Evolutionary conservation across 2,113 vertebrate species (phyloP), one percentile per base, ranked within the genome.

Genomic region (Anser cygnoides): DNA sequence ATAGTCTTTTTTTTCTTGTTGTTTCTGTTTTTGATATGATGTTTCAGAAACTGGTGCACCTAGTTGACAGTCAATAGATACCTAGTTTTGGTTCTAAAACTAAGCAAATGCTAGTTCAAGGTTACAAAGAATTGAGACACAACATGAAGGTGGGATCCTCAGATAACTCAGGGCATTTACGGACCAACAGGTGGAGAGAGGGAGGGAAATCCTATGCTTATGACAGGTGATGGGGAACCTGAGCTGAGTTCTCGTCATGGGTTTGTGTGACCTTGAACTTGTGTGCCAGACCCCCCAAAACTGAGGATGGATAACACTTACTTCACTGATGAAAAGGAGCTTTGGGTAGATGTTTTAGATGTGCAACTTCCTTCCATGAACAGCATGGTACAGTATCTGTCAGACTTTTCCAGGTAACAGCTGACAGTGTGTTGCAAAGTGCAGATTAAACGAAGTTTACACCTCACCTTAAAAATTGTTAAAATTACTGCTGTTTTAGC

Each of bases 11-110:
- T 62, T 57, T 23, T 55, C 68, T 76, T 6, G 6, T 4, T 54
- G 3, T 43, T 39, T 55, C 26, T 13, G 16, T 13, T 41, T 74
- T 84, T 58, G 39, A 37, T 61, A 16, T 19, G 20, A 6, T 22
- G 6, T 82, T 95, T 76, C 55, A 90, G 72, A 86, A 94, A 46
- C n/a, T 66, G 11, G 73, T 92, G 66, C 39, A 81, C 31, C 35
- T 93, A 57, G 6, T 50, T 91, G 33, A 49, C 29, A 50, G 17
- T 72, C 22, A 19, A 0, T 31, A 8, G 65, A 13, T 68, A 16
- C 57, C 29, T 67, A 39, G 20, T 55, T 39, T 39, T 39, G 39
- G 39, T 39, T 39, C 39, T 39, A 39, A 39, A 39, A 39, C 39
- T 39, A 39, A 39, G 39, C 39, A 39, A 39, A 54, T 84, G 79